phyloP scores from a whole-genome alignment of 2,888 invertebrate species.

The Dione juno region DNA sequence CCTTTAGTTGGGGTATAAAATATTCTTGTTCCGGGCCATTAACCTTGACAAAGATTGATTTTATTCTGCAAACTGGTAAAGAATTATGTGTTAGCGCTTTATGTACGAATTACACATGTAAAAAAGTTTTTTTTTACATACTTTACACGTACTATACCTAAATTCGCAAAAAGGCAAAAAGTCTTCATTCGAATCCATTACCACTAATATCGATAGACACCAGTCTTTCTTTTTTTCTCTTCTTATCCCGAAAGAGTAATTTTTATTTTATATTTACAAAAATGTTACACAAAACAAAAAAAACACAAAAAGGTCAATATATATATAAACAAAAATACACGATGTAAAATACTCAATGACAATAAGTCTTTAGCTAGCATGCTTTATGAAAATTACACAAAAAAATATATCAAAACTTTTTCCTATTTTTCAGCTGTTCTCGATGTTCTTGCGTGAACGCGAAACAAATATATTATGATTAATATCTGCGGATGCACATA shows the following conservation, averaged over 20 bases:
- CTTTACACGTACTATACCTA: background rate
- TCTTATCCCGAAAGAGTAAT: too few species aligned
- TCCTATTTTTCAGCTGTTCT: background rate
- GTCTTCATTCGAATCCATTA: too few species aligned
- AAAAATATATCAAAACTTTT: background rate
- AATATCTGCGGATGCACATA: slow-evolving; percentile 25
- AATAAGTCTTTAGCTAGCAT: too few species aligned
- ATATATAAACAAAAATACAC: too few species aligned
- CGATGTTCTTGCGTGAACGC: slow-evolving; percentile 13
- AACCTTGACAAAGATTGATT: slow-evolving; percentile 27
- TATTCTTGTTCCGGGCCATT: slow-evolving; percentile 26
- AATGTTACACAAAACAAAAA: too few species aligned
- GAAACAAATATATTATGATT: slow-evolving; percentile 29
- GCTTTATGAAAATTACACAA: too few species aligned
- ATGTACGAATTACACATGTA: background rate
- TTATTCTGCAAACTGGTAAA: slow-evolving; percentile 20
- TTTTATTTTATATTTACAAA: too few species aligned
- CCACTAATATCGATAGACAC: too few species aligned
- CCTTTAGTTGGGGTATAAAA: slow-evolving; percentile 28
- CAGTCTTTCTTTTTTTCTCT: too few species aligned
- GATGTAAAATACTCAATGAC: too few species aligned
- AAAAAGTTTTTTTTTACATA: background rate
- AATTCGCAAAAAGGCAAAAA: too few species aligned
- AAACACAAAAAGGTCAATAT: too few species aligned
- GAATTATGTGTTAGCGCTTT: slow-evolving; percentile 10